A percentile compares a stretch with the other conserved stretches of the same genome.
These are phyloP conservation scores for Pygoscelis adeliae DNA, from an alignment of 2,113 vertebrate species.

Conservation along the genomic window DNA sequence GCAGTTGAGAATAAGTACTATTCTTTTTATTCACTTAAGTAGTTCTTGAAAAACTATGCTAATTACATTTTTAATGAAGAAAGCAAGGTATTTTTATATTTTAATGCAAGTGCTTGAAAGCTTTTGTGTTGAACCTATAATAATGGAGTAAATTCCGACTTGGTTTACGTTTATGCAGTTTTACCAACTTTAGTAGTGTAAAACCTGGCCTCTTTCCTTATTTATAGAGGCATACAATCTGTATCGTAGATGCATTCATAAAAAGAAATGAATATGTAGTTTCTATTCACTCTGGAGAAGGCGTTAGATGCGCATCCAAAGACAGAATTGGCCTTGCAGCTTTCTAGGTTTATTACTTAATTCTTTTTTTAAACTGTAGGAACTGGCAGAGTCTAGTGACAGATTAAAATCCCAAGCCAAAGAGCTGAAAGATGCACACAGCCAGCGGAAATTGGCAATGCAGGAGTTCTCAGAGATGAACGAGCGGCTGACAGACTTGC, in stretches of 20 bases:
- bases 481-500: constrained; percentile 91
- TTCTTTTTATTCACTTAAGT: neutral
- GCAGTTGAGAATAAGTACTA: neutral
- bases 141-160: neutral
- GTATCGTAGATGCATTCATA: neutral
- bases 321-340: constrained; percentile 43
- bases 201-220: neutral
- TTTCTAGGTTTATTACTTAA: constrained; percentile 74
- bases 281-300: constrained; percentile 8
- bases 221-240: neutral
- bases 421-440: constrained; percentile 97
- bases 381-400: constrained; percentile 86
- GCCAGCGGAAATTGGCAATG: constrained; percentile 95
- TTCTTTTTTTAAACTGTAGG: constrained; percentile 83
- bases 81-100: neutral
- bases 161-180: neutral
- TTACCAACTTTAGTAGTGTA: neutral
- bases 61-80: neutral
- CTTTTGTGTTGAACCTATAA: neutral
- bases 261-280: constrained; percentile 18
- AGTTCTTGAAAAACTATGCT: neutral
- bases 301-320: constrained; percentile 10
- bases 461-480: constrained; percentile 97
- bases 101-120: neutral
- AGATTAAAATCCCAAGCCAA: constrained; percentile 94